Base-by-base conservation (phyloP, 2,888 invertebrate genomes). In the Entomobrya proxima region DNA sequence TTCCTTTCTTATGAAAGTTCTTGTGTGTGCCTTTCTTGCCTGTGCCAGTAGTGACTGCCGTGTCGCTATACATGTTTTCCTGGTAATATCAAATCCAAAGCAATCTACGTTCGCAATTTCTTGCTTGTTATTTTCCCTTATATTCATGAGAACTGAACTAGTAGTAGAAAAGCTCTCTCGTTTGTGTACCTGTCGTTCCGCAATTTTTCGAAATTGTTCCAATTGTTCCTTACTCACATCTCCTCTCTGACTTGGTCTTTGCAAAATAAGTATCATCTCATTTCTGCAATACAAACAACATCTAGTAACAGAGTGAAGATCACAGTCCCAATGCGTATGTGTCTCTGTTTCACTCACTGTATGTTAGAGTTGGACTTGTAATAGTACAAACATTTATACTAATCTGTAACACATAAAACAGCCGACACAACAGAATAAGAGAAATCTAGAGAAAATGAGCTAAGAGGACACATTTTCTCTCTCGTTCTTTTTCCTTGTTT, bases 141-240 rank as follows among this genome's bases (percentile, higher is more conserved):
- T 67, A 24, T 35, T 67, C 37, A 67, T 24, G 40, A 67, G 67
- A 40, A n/a, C n/a, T n/a, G n/a, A n/a, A n/a, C n/a, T n/a, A n/a
- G n/a, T n/a, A n/a, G n/a, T n/a, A n/a, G n/a, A 67, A 67, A 67
- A 67, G 37, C 67, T 67, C 67, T 40, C n/a, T 58, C n/a, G 9
- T 58, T 30, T 55, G 55, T 55, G 55, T 32, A 35, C 37, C 37
- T 77, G 44, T 61, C 30, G 18, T 77, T n/a, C n/a, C 61, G 44
- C 77, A 77, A 77, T 77, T 77, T 77, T 77, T 75, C 35, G 40
- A 77, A 77, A 77, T 58, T 77, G 77, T 77, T 61, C 77, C 44
- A 77, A 61, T 77, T 61, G 77, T 77, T 61, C 61, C 77, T 61
- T 67, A 67, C 40, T 67, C 67, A 18, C 64, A 47, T 47, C 47